These are phyloP conservation scores for Cryptosula pallasiana DNA, from an alignment of 2,888 invertebrate species.

Conservation along the genomic window DNA sequence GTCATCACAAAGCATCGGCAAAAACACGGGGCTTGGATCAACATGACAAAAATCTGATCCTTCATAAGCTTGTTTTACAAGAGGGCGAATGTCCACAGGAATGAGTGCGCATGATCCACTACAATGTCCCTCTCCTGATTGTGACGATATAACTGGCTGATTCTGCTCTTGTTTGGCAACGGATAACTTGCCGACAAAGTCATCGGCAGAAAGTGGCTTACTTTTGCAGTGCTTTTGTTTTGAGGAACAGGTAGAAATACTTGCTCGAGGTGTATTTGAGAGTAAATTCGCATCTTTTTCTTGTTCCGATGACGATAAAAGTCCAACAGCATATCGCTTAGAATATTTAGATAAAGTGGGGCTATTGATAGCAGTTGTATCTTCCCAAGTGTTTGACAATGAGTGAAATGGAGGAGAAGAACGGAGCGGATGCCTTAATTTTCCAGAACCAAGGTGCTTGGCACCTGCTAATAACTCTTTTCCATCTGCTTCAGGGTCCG, in stretches of 20 bases:
- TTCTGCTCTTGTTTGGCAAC: not conserved
- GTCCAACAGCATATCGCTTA: not conserved
- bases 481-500: too few relatives aligned
- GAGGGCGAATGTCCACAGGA: constrained; percentile 2
- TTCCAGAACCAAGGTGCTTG: too few relatives aligned
- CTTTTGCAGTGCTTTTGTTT: too few relatives aligned
- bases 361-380: too few relatives aligned
- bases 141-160: not conserved
- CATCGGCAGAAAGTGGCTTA: not conserved
- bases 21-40: not conserved
- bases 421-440: too few relatives aligned
- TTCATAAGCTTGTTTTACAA: constrained; percentile 4
- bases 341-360: not conserved
- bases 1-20: constrained; percentile 9
- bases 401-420: too few relatives aligned
- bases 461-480: too few relatives aligned
- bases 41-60: not conserved
- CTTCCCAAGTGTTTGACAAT: too few relatives aligned
- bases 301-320: not conserved
- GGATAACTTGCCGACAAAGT: not conserved
- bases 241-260: too few relatives aligned
- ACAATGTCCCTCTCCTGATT: not conserved
- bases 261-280: too few relatives aligned
- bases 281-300: too few relatives aligned
- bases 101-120: not conserved